Conservation (phyloP, 2,797 vertebrate genomes). For the Ceyx erithaca region DNA sequence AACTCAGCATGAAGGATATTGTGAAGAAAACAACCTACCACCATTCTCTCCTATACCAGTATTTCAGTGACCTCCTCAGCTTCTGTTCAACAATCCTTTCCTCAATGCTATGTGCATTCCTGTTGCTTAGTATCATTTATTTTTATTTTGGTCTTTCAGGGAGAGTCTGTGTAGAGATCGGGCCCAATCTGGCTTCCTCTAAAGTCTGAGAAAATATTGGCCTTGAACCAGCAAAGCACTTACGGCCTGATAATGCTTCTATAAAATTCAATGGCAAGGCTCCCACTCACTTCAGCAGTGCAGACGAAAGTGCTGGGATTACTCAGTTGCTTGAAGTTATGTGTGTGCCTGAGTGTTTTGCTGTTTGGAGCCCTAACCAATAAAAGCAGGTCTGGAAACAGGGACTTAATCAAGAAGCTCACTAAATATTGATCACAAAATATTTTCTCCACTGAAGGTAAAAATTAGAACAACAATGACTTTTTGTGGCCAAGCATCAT, state of each 20-base stretch:
- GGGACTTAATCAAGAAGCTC: background rate
- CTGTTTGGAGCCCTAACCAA: background rate
- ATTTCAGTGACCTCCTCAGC: background rate
- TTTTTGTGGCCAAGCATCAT: background rate
- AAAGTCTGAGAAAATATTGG: conserved; percentile 65
- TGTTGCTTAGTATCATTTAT: conserved; percentile 60
- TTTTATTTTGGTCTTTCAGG: conserved; percentile 69
- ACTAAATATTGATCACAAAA: background rate
- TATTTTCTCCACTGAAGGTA: background rate
- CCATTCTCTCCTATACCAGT: background rate
- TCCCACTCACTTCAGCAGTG: conserved; percentile 41
- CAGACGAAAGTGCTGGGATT: conserved; percentile 37
- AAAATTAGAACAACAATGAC: background rate
- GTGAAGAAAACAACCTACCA: conserved; percentile 40
- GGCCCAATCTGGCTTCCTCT: conserved; percentile 47
- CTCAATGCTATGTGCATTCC: conserved; percentile 12
- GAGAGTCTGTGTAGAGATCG: conserved; percentile 6
- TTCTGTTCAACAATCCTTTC: background rate
- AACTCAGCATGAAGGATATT: background rate
- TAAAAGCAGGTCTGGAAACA: background rate
- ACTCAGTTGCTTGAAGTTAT: conserved; percentile 39
- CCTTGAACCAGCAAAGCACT: conserved; percentile 66
- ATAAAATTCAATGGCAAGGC: conserved; percentile 60
- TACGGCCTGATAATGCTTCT: conserved; percentile 49
- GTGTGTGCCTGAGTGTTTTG: background rate